Percentiles rank a stretch among this genome's conserved stretches.
Conservation (phyloP, 2,888 invertebrate species). For the Himalopsyche japonica region DNA sequence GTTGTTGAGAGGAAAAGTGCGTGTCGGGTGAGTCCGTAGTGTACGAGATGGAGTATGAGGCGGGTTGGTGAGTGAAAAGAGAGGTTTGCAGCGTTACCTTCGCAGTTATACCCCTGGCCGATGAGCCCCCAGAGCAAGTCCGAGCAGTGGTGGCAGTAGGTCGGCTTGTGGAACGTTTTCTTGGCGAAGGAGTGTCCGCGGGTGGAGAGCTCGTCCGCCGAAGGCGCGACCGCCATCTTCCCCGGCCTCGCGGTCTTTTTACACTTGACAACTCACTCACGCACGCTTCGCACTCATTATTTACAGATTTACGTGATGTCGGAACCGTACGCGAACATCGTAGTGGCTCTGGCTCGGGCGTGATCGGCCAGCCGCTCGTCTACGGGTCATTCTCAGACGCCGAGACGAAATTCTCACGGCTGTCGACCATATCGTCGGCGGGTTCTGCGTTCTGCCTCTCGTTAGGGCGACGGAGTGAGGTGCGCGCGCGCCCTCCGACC, state of each 20-base stretch:
- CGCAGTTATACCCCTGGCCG: conserved; percentile 99
- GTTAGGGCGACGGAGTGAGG: conserved; percentile 11
- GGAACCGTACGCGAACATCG: conserved; percentile 32
- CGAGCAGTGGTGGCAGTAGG: conserved; percentile 99
- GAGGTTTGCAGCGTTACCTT: conserved; percentile 70
- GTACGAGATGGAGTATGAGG: conserved; percentile 45
- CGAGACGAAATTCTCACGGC: conserved; percentile 33
- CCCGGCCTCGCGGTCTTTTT: conserved; percentile 46
- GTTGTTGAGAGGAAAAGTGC: background rate
- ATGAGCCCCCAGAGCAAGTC: conserved; percentile 99
- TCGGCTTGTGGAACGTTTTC: conserved; percentile 99
- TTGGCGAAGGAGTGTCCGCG: conserved; percentile 98
- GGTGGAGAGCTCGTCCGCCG: conserved; percentile 65
- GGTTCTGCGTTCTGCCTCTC: conserved; percentile 13
- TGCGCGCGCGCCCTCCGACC: conserved; percentile 16
- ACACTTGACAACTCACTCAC: conserved; percentile 42
- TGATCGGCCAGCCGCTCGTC: conserved; percentile 31
- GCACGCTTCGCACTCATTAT: conserved; percentile 43
- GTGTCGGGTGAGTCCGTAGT: background rate
- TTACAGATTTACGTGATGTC: conserved; percentile 28
- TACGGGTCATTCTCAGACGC: conserved; percentile 32
- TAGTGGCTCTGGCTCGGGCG: conserved; percentile 28
- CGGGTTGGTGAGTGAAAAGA: conserved; percentile 56
- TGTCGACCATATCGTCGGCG: conserved; percentile 31
- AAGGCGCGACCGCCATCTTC: conserved; percentile 62